phyloP scores from a whole-genome alignment of 2,888 invertebrate genomes.

The Luffia ferchaultella region DNA sequence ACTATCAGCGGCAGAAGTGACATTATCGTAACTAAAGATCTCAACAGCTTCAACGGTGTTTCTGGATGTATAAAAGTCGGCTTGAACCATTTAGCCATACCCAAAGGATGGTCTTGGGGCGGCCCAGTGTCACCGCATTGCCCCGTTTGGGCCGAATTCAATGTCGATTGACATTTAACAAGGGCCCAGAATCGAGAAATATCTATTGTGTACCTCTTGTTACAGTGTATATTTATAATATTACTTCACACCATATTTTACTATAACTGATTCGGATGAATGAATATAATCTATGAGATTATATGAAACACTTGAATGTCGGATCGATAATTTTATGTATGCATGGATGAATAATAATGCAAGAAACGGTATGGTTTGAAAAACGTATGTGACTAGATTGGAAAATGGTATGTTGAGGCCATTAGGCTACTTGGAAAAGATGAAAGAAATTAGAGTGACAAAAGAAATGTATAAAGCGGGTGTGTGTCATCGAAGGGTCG shows the following conservation, averaged over 20 bases:
- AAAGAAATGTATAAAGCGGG: too few relatives aligned
- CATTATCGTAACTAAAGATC: constrained; percentile 36
- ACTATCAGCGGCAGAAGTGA: constrained; percentile 31
- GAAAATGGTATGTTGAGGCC: too few relatives aligned
- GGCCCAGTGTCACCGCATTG: constrained; percentile 78
- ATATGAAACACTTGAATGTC: too few relatives aligned
- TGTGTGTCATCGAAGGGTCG: too few relatives aligned
- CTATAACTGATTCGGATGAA: background rate
- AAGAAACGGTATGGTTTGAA: too few relatives aligned
- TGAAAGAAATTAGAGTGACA: too few relatives aligned
- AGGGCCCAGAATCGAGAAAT: constrained; percentile 8
- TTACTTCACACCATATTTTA: background rate
- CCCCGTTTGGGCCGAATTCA: constrained; percentile 78
- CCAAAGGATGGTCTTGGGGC: constrained; percentile 86
- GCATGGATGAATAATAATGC: too few relatives aligned
- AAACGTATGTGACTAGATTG: too few relatives aligned
- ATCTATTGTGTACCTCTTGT: constrained; percentile 14
- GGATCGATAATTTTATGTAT: too few relatives aligned
- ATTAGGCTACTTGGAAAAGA: too few relatives aligned
- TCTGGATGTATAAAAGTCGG: constrained; percentile 74
- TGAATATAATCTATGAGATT: too few relatives aligned
- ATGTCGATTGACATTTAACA: constrained; percentile 43
- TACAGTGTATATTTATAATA: constrained; percentile 20
- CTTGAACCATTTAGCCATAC: constrained; percentile 79
- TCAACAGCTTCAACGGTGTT: constrained; percentile 54